phyloP scores from a whole-genome alignment of 2,113 vertebrate species.

The Gymnogyps californianus region DNA sequence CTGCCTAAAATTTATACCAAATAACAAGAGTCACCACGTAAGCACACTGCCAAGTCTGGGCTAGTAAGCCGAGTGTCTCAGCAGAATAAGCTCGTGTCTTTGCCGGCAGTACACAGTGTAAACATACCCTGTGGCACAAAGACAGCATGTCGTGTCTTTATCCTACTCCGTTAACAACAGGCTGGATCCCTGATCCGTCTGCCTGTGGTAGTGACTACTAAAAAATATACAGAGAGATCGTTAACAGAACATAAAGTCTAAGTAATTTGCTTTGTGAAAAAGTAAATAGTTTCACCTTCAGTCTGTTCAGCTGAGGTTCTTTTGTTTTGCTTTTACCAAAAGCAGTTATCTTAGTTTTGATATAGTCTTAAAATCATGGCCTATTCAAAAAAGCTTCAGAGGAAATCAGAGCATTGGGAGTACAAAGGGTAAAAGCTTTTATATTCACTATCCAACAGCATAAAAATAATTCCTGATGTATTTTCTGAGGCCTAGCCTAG shows the following conservation, averaged over 20 bases:
- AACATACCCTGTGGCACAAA: neutral
- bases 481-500: neutral
- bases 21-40: neutral
- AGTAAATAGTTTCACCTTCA: neutral
- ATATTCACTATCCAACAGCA: neutral
- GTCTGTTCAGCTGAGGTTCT: neutral
- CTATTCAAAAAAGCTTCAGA: neutral
- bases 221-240: neutral
- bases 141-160: neutral
- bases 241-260: neutral
- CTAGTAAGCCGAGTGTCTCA: neutral
- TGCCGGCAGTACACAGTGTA: neutral
- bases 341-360: neutral
- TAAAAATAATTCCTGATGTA: neutral
- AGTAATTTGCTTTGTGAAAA: neutral
- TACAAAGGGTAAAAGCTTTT: neutral
- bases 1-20: neutral
- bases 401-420: neutral
- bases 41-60: neutral
- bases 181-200: neutral
- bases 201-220: neutral
- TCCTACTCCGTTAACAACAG: neutral
- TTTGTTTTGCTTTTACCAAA: neutral
- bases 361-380: neutral
- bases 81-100: neutral